phyloP scores from a whole-genome alignment of 2,888 invertebrate species.

The Metalampra italica region DNA sequence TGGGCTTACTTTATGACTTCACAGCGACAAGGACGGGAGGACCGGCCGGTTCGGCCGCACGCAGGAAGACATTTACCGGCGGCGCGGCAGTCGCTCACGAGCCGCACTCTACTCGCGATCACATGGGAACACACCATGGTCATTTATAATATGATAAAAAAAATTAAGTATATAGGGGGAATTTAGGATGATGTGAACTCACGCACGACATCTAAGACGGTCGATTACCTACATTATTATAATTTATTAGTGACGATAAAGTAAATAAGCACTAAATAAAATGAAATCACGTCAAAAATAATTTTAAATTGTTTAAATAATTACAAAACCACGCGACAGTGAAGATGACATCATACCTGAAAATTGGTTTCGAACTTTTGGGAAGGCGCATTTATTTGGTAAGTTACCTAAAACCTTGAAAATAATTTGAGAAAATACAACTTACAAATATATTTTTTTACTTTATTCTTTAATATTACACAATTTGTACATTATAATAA shows the following conservation, averaged over 20 bases:
- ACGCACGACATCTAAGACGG: no score
- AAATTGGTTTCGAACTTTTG: neutral
- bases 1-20: no score
- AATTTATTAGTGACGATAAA: no score
- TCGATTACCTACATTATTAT: no score
- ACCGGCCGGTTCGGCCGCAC: neutral
- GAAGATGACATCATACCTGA: neutral
- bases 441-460: no score
- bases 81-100: neutral
- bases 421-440: neutral
- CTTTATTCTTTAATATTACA: no score
- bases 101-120: neutral
- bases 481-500: no score
- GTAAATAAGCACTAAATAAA: no score
- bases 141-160: neutral
- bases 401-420: neutral
- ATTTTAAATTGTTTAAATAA: neutral
- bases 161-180: no score
- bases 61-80: neutral
- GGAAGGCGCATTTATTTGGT: conserved; percentile 9
- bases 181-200: no score
- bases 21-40: neutral
- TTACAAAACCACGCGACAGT: neutral
- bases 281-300: no score
- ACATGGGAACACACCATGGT: neutral